Evolutionary conservation across 2,888 invertebrate species (phyloP), one percentile per base, ranked within the genome.

Genomic region (Leptarthrus brevirostris): DNA sequence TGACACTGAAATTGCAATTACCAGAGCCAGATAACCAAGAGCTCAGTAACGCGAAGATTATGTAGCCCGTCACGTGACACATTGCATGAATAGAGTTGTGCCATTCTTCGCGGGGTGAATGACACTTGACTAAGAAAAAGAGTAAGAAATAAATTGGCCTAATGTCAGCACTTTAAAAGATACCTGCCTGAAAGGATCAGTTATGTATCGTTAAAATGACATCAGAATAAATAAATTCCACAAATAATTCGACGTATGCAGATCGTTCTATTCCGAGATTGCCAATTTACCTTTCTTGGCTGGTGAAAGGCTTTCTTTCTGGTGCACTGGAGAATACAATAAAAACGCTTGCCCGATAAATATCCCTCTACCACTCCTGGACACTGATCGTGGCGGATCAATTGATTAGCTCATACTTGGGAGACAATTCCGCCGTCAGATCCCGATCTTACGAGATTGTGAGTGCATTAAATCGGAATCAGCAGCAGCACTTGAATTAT

Each of bases 181-280:
- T 2, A 40, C 12, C 52, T 52, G 20, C 3, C 1, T 20, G 5
- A 20, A 52, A 20, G 12, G 34, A 40, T 10, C 10, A 22, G 12
- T 30, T 16, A 52, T 16, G 16, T 30, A 52, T 30, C n/a, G n/a
- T n/a, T n/a, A n/a, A n/a, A n/a, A 52, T 34, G 69, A 52, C 44
- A 30, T n/a, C 52, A 52, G 26, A 12, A n/a, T n/a, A 40, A 72
- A 72, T 72, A 72, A 72, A 72, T 72, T 72, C 72, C 72, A 58
- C 72, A 54, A 58, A 44, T 58, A 22, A 58, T 47, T 72, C 72
- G 44, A 58, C 22, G 36, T n/a, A n/a, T 58, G 8, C 3, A 47
- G 72, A 72, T 72, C 58, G 16, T 3, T 10, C n/a, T 30, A 53
- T 53, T n/a, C 14, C n/a, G 47, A 47, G 47, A 47, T 47, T 47